Percentiles rank a stretch among this genome's conserved stretches.
phyloP scores from a whole-genome alignment of 2,888 invertebrate species.

The Acanthosepion pharaonis region DNA sequence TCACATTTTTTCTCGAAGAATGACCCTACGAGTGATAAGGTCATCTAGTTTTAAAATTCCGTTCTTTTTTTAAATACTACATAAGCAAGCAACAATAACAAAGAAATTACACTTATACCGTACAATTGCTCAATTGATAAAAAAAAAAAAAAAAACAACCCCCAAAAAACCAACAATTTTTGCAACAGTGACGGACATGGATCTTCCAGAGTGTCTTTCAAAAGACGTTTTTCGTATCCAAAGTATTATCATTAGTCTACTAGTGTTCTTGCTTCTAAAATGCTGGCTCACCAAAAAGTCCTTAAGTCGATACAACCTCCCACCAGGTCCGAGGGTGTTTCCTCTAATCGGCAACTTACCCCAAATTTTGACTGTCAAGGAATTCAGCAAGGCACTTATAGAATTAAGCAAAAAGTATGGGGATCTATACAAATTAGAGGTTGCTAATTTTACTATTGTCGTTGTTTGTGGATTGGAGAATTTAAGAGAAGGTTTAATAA shows the following conservation, averaged over 20 bases:
- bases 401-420: conserved; percentile 51
- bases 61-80: too few species aligned
- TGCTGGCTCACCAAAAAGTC: neutral
- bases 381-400: neutral
- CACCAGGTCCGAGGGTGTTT: conserved; percentile 47
- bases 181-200: neutral
- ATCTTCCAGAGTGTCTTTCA: neutral
- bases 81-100: too few species aligned
- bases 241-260: neutral
- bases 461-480: conserved; percentile 48
- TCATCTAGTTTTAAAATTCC: too few species aligned
- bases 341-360: conserved; percentile 49
- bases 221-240: neutral
- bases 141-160: too few species aligned
- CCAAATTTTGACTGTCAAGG: conserved; percentile 40
- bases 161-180: too few species aligned
- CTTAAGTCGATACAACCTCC: neutral
- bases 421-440: conserved; percentile 52
- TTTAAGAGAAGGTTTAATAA: neutral
- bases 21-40: too few species aligned
- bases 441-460: conserved; percentile 52
- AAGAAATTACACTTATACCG: too few species aligned
- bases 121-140: too few species aligned
- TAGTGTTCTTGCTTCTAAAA: neutral
- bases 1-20: too few species aligned